phyloP scores from a whole-genome alignment of 1,140 invertebrate genomes.

The Bicyclus anynana region DNA sequence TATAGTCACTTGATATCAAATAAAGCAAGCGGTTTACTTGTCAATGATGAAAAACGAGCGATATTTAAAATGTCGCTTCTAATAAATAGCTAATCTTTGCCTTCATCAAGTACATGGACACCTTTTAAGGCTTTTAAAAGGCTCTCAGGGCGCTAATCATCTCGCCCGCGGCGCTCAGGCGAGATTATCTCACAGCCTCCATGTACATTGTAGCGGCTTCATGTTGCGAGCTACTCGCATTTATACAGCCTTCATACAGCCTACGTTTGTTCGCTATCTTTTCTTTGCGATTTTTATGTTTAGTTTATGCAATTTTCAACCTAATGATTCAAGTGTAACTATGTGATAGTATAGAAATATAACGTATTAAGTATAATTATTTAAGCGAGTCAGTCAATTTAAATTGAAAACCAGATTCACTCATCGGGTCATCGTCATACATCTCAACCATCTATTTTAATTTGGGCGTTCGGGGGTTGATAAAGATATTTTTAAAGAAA shows the following conservation, averaged over 20 bases:
- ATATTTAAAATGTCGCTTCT: slow-evolving; percentile 5
- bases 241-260: slow-evolving; percentile 1
- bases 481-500: no score
- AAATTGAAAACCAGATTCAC: no score
- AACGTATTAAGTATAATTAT: no score
- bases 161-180: slow-evolving; percentile 39
- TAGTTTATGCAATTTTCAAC: not conserved
- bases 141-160: slow-evolving; percentile 53
- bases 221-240: slow-evolving; percentile 4
- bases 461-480: no score
- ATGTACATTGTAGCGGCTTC: slow-evolving; percentile 19
- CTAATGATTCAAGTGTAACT: not conserved
- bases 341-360: no score
- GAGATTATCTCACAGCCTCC: slow-evolving; percentile 42
- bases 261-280: not conserved
- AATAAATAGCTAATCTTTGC: slow-evolving; percentile 19
- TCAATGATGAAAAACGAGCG: no score
- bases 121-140: slow-evolving; percentile 63
- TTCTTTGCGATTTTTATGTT: not conserved
- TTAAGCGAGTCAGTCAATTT: no score
- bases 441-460: no score
- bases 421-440: no score
- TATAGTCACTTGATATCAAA: no score
- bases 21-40: no score
- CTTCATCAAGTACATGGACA: slow-evolving; percentile 38